Evolutionary conservation across 2,113 vertebrate genomes (phyloP).

Genomic region (Engystomops pustulosus): DNA sequence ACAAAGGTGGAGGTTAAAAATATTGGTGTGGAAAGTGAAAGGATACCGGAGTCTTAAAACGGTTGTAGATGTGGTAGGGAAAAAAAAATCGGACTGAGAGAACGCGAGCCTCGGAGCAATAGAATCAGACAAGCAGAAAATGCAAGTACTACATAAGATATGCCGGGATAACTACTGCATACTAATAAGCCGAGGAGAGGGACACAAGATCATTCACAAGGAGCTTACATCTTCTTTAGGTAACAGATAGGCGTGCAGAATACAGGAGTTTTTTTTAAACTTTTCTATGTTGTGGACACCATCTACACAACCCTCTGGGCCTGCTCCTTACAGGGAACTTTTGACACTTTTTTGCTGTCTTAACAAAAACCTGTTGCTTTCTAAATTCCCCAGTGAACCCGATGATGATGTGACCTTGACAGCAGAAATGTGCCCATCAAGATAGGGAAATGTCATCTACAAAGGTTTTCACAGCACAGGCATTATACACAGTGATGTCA

Average conservation of each 20-base stretch:
- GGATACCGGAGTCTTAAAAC: conserved; percentile 25
- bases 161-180: conserved; percentile 21
- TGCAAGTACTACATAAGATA: conserved; percentile 49
- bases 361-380: too few relatives aligned
- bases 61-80: conserved; percentile 24
- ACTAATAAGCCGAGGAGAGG: conserved; percentile 14
- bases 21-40: conserved; percentile 7
- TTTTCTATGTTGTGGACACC: background rate
- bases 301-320: background rate
- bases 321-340: background rate
- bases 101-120: conserved; percentile 47
- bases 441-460: too few relatives aligned
- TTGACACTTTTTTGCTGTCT: too few relatives aligned
- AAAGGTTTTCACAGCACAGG: too few relatives aligned
- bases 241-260: background rate
- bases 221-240: conserved; percentile 7
- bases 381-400: too few relatives aligned
- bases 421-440: too few relatives aligned
- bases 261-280: background rate
- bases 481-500: too few relatives aligned
- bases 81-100: conserved; percentile 31
- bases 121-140: conserved; percentile 53
- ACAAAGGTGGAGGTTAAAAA: background rate
- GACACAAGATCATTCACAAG: background rate
- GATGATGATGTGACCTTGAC: too few relatives aligned